A percentile compares a stretch with the other conserved stretches of the same genome.
phyloP scores from a whole-genome alignment of 2,113 vertebrate species.

The Oncorhynchus mykiss region DNA sequence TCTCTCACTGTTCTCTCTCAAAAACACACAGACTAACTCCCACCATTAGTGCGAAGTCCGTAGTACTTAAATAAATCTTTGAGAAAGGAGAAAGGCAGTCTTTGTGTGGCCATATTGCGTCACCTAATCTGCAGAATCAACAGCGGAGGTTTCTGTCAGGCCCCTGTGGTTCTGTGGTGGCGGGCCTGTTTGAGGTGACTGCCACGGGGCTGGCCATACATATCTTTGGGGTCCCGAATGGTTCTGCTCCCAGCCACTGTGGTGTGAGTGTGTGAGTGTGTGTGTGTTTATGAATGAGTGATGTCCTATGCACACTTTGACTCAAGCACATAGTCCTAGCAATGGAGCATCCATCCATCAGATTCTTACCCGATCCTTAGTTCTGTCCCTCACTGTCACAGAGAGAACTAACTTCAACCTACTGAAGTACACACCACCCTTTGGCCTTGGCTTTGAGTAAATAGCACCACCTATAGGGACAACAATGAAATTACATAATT shows the following conservation, averaged over 20 bases:
- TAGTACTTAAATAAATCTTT: not conserved
- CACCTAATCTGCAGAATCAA: conserved; percentile 2
- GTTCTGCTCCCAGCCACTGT: not conserved
- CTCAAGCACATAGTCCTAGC: not conserved
- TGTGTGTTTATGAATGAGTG: not conserved
- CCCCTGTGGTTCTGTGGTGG: not conserved
- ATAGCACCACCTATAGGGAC: not conserved
- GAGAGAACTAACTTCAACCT: not conserved
- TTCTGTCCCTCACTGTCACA: not conserved
- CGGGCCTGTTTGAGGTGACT: not conserved
- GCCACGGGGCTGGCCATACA: not conserved
- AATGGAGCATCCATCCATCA: not conserved
- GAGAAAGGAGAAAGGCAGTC: not conserved
- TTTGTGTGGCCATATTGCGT: not conserved
- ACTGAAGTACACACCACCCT: not conserved
- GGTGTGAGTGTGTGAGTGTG: conserved; percentile 3
- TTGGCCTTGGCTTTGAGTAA: not conserved
- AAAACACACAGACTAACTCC: not conserved
- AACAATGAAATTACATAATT: not conserved
- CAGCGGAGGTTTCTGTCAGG: not conserved
- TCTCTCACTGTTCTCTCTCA: not conserved
- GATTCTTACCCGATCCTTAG: not conserved
- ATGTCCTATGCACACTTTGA: not conserved
- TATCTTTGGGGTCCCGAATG: not conserved
- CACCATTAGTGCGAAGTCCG: too few species aligned